A percentile compares a stretch with the other conserved stretches of the same genome.
These are phyloP conservation scores for Champsocephalus gunnari DNA, from an alignment of 2,797 vertebrate genomes.

Conservation along the genomic window DNA sequence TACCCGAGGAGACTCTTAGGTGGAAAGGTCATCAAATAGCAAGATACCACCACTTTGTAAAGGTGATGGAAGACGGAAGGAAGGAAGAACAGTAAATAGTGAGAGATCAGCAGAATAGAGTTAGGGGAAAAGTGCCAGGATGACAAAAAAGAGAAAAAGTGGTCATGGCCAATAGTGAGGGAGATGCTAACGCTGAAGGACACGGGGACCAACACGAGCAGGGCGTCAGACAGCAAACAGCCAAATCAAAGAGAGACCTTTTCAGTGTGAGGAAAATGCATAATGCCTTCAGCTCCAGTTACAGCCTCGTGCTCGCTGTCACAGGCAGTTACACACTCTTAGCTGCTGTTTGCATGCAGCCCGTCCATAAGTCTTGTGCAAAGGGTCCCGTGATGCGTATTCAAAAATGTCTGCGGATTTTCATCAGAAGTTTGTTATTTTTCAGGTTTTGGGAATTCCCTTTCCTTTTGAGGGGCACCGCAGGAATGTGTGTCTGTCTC, in stretches of 20 bases:
- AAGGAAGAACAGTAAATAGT: not conserved
- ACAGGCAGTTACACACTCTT: constrained; percentile 48
- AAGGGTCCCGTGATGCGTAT: constrained; percentile 74
- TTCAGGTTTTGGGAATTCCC: constrained; percentile 80
- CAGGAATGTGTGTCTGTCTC: constrained; percentile 90
- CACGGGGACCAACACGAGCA: constrained; percentile 35
- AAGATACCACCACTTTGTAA: too few relatives aligned
- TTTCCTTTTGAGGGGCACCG: constrained; percentile 89
- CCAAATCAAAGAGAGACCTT: constrained; percentile 35
- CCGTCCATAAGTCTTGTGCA: constrained; percentile 48
- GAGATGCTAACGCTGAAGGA: constrained; percentile 48
- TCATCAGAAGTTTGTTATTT: constrained; percentile 78
- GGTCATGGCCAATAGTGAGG: not conserved
- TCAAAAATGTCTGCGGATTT: constrained; percentile 81
- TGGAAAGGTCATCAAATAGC: not conserved
- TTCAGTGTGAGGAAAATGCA: constrained; percentile 35
- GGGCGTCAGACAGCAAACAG: constrained; percentile 28
- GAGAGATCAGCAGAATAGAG: not conserved
- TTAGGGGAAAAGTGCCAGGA: not conserved
- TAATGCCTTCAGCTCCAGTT: constrained; percentile 43
- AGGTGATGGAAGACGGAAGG: not conserved
- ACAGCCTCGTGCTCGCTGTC: constrained; percentile 38
- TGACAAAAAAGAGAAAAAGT: constrained; percentile 1
- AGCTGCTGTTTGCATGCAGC: constrained; percentile 46
- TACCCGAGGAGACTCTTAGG: too few relatives aligned